A percentile compares a stretch with the other conserved stretches of the same genome.
Evolutionary conservation across 2,797 vertebrate genomes (phyloP).

Genomic region (Semaprochilodus insignis): DNA sequence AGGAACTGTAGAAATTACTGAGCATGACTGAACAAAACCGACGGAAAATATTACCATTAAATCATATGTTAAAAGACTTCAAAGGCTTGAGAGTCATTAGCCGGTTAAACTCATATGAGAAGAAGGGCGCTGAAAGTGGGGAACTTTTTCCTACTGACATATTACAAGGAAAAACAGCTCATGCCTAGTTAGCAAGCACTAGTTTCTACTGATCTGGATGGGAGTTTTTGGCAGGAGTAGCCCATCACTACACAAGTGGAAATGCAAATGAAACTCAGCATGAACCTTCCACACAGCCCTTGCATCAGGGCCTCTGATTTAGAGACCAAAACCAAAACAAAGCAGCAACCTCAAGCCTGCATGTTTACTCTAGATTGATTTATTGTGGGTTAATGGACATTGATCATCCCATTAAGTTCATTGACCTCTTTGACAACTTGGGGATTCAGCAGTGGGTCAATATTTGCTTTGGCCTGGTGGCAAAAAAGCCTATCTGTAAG

Average conservation of each 20-base stretch:
- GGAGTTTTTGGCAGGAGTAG: neutral
- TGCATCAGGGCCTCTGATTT: neutral
- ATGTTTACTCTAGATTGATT: slow-evolving; percentile 58
- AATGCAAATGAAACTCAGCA: slow-evolving; percentile 1
- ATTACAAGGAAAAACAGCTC: neutral
- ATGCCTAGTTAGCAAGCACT: neutral
- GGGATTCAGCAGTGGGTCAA: slow-evolving; percentile 64
- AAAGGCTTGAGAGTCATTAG: slow-evolving; percentile 31
- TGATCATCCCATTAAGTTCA: slow-evolving; percentile 64
- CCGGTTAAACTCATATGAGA: slow-evolving; percentile 1
- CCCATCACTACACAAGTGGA: neutral
- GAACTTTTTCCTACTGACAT: neutral
- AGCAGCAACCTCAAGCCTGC: slow-evolving; percentile 49
- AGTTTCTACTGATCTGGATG: neutral
- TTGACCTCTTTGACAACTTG: slow-evolving; percentile 62
- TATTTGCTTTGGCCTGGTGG: slow-evolving; percentile 60
- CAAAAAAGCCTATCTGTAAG: slow-evolving; percentile 39
- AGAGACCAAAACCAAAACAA: slow-evolving; percentile 43
- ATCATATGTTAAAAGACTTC: slow-evolving; percentile 23
- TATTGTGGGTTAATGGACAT: slow-evolving; percentile 69
- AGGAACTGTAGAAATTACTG: slow-evolving; percentile 43
- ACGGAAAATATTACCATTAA: slow-evolving; percentile 17
- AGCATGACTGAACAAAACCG: slow-evolving; percentile 29
- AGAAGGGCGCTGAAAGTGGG: neutral
- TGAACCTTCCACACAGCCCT: slow-evolving; percentile 9